These are phyloP conservation scores for Oncorhynchus masou DNA, from an alignment of 2,113 vertebrate genomes.

Conservation along the genomic window DNA sequence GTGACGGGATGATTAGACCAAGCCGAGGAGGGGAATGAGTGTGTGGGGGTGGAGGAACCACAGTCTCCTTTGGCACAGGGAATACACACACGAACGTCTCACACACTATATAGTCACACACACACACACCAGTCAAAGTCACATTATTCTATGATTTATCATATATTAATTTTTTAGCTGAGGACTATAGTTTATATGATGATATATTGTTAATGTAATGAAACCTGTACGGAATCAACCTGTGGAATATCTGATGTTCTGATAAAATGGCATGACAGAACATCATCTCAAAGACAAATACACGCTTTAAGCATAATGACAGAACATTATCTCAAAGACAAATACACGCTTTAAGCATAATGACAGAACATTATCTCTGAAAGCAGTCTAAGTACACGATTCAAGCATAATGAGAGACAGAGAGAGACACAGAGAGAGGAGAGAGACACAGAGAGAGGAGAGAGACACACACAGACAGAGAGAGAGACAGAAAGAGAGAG, in stretches of 20 bases:
- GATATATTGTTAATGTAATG: neutral
- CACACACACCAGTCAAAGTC: conserved; percentile 8
- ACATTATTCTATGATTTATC: too few relatives aligned
- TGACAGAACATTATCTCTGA: conserved; percentile 29
- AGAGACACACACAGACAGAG: neutral
- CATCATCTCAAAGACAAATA: conserved; percentile 28
- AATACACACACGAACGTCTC: conserved; percentile 27
- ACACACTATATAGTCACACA: conserved; percentile 30
- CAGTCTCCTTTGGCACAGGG: neutral
- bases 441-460: neutral
- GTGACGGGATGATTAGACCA: conserved; percentile 69
- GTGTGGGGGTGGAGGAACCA: conserved; percentile 42
- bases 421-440: neutral
- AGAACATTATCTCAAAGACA: conserved; percentile 21
- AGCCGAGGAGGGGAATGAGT: conserved; percentile 59
- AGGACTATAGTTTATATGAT: neutral
- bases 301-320: conserved; percentile 25
- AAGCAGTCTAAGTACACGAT: conserved; percentile 36
- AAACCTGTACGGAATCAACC: neutral
- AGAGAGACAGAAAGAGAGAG: too few relatives aligned
- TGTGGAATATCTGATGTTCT: conserved; percentile 17
- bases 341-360: conserved; percentile 28
- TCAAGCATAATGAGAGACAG: conserved; percentile 12
- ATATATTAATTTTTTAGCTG: neutral
- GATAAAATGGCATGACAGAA: conserved; percentile 30